Percentiles rank a stretch among this genome's conserved stretches.
phyloP scores from a whole-genome alignment of 1,140 invertebrate species.

The Propsilocerus akamusi region DNA sequence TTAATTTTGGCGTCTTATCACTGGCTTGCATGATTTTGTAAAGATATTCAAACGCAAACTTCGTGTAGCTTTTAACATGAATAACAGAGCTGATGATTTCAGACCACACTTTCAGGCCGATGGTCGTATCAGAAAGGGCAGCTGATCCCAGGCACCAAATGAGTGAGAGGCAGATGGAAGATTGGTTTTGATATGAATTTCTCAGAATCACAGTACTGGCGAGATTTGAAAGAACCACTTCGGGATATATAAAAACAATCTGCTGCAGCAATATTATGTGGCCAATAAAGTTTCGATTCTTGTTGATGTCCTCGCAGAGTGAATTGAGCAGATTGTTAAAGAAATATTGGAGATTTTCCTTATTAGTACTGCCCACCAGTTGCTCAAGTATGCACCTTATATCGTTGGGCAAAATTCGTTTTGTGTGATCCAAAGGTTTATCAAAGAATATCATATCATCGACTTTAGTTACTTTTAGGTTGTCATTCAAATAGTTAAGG shows the following conservation, averaged over 20 bases:
- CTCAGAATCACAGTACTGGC: constrained; percentile 39
- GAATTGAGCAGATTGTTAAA: constrained; percentile 33
- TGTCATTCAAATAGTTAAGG: too few relatives aligned
- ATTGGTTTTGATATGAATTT: constrained; percentile 61
- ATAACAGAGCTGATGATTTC: too few relatives aligned
- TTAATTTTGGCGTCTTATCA: too few relatives aligned
- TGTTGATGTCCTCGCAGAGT: constrained; percentile 29
- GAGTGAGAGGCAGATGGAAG: constrained; percentile 51
- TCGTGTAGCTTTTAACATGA: too few relatives aligned
- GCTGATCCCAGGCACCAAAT: constrained; percentile 64
- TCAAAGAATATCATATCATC: too few relatives aligned
- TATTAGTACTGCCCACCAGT: too few relatives aligned
- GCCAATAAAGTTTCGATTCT: constrained; percentile 31
- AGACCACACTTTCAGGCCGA: constrained; percentile 58
- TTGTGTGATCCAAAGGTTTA: too few relatives aligned
- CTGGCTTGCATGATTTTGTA: too few relatives aligned
- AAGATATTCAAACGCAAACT: too few relatives aligned
- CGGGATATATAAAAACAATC: constrained; percentile 40
- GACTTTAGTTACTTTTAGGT: too few relatives aligned
- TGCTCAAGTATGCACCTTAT: too few relatives aligned
- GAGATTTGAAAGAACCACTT: constrained; percentile 36
- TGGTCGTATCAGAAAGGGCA: constrained; percentile 41
- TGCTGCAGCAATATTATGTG: constrained; percentile 51
- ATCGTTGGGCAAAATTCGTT: too few relatives aligned
- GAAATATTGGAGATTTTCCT: constrained; percentile 33